A percentile compares a stretch with the other conserved stretches of the same genome.
phyloP scores from a whole-genome alignment of 2,888 invertebrate species.

The Iselma pallidipennis region DNA sequence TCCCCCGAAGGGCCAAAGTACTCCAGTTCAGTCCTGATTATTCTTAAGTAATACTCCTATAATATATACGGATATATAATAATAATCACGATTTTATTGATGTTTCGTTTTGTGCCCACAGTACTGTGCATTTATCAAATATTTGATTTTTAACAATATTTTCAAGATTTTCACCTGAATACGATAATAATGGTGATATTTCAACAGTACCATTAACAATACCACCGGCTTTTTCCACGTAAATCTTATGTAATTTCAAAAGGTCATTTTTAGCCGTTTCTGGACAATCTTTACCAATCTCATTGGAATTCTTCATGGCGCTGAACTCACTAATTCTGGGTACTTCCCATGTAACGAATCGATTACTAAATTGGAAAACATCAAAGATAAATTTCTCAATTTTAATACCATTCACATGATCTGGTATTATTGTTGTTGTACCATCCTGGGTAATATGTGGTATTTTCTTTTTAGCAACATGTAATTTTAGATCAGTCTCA shows the following conservation, averaged over 20 bases:
- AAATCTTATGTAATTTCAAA: constrained; percentile 74
- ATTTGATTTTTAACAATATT: constrained; percentile 28
- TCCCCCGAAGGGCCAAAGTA: too few relatives aligned
- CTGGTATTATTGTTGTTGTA: constrained; percentile 74
- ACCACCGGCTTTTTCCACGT: constrained; percentile 81
- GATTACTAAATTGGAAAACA: constrained; percentile 89
- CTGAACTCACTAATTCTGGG: constrained; percentile 92
- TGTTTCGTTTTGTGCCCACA: constrained; percentile 35
- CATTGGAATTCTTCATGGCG: constrained; percentile 92
- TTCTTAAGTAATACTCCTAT: too few relatives aligned
- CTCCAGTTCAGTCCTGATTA: too few relatives aligned
- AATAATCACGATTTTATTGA: neutral
- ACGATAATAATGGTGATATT: constrained; percentile 88
- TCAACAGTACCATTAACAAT: constrained; percentile 77
- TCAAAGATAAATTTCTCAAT: constrained; percentile 99
- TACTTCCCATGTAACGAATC: constrained; percentile 93
- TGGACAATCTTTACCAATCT: constrained; percentile 86
- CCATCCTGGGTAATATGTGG: constrained; percentile 71
- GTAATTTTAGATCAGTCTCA: constrained; percentile 79
- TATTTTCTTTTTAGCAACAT: constrained; percentile 97
- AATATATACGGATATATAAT: too few relatives aligned
- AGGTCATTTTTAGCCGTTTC: constrained; percentile 81
- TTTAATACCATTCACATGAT: constrained; percentile 92
- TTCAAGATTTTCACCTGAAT: constrained; percentile 84
- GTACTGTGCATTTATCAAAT: constrained; percentile 32